Percentiles rank a stretch among this genome's conserved stretches.
These are phyloP conservation scores for Vanacampus margaritifer DNA, from an alignment of 2,113 vertebrate species.

Conservation along the genomic window DNA sequence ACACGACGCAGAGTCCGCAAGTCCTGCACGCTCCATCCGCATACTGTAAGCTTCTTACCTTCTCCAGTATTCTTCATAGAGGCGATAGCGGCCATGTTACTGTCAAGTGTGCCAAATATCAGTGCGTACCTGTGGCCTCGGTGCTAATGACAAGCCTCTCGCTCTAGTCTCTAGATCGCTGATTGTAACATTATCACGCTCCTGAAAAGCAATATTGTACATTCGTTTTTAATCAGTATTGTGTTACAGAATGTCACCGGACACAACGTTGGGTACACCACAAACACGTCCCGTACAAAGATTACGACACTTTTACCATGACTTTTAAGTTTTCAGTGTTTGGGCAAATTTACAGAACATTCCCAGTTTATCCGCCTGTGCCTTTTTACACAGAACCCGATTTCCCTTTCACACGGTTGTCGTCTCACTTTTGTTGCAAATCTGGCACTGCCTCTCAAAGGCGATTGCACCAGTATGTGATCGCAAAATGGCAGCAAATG, in stretches of 20 bases:
- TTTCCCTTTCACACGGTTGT: too few relatives aligned
- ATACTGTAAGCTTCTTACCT: neutral
- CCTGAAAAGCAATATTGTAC: neutral
- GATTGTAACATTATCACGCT: neutral
- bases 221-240: neutral
- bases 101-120: constrained; percentile 28
- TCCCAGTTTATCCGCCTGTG: too few relatives aligned
- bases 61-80: neutral
- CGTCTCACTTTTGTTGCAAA: neutral
- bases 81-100: constrained; percentile 8
- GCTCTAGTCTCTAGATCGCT: neutral
- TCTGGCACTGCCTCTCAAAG: neutral
- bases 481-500: neutral
- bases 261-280: neutral
- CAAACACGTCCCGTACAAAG: neutral
- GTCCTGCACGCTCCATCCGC: neutral
- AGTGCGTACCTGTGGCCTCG: constrained; percentile 10
- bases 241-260: neutral
- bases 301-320: neutral
- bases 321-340: too few relatives aligned
- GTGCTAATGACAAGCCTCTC: constrained; percentile 31
- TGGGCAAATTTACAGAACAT: too few relatives aligned
- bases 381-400: too few relatives aligned
- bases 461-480: neutral
- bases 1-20: constrained; percentile 5